A percentile compares a stretch with the other conserved stretches of the same genome.
Conservation (phyloP, 2,113 vertebrate species). For the Campylomormyrus numenius region DNA sequence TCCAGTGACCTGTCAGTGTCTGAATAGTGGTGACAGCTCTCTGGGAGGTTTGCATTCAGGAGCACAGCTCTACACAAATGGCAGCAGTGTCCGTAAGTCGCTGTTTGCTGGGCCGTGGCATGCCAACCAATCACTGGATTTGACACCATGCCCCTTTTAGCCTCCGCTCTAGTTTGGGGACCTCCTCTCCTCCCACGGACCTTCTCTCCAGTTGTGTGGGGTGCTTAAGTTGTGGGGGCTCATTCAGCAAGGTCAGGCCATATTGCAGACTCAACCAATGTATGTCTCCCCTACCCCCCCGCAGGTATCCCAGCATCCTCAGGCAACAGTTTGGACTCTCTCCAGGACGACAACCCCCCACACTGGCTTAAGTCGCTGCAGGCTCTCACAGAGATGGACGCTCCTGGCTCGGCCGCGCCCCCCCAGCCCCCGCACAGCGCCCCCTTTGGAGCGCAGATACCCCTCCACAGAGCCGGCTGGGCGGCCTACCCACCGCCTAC, state of each 20-base stretch:
- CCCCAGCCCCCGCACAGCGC: constrained; percentile 72
- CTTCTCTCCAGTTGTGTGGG: not conserved
- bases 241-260: not conserved
- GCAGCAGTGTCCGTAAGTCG: not conserved
- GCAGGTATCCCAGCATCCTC: constrained; percentile 78
- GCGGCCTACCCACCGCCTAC: constrained; percentile 69
- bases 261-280: not conserved
- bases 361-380: constrained; percentile 91
- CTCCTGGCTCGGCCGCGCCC: constrained; percentile 64
- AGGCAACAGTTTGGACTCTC: constrained; percentile 82
- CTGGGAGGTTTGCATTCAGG: not conserved
- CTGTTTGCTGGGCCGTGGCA: not conserved
- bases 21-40: not conserved
- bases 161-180: not conserved
- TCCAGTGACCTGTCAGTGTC: not conserved
- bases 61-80: not conserved
- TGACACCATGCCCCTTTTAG: not conserved
- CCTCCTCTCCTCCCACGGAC: not conserved
- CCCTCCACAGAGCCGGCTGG: constrained; percentile 84
- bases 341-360: constrained; percentile 87
- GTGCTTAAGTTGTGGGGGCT: not conserved
- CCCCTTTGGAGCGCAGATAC: constrained; percentile 77
- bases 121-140: not conserved
- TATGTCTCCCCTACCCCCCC: not conserved
- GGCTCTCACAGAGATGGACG: constrained; percentile 85